Evolutionary conservation across 2,888 invertebrate species (phyloP).

Genomic region (Patella ulyssiponensis): DNA sequence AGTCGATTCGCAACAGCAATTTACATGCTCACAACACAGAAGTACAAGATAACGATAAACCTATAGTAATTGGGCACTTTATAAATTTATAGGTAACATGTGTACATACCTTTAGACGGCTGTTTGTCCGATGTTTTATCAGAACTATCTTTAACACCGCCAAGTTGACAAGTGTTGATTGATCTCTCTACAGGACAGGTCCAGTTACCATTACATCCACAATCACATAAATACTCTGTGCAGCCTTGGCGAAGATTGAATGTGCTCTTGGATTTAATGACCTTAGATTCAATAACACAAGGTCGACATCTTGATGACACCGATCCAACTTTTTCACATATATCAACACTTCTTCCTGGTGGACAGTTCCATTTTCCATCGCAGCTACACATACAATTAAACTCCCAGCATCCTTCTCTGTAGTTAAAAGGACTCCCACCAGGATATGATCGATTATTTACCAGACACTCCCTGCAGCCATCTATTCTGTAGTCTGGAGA

Average conservation of each 20-base stretch:
- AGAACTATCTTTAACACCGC: not conserved
- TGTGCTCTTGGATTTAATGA: conserved; percentile 29
- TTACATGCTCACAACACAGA: not conserved
- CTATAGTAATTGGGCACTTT: not conserved
- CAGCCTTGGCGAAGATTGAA: conserved; percentile 47
- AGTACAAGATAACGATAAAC: not conserved
- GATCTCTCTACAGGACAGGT: conserved; percentile 48
- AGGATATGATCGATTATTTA: conserved; percentile 32
- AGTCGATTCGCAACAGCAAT: not conserved
- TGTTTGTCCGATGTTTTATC: conserved; percentile 1
- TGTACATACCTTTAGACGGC: not conserved
- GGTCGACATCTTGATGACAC: conserved; percentile 34
- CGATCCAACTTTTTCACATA: conserved; percentile 32
- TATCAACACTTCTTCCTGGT: conserved; percentile 34
- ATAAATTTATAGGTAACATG: not conserved
- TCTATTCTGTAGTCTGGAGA: conserved; percentile 22
- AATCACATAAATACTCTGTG: conserved; percentile 48
- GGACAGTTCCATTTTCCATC: conserved; percentile 57
- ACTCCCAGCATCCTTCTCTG: conserved; percentile 50
- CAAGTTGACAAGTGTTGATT: conserved; percentile 41
- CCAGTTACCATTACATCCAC: conserved; percentile 55
- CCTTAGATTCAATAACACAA: conserved; percentile 39
- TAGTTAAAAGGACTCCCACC: conserved; percentile 40
- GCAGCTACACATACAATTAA: conserved; percentile 55
- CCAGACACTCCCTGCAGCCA: conserved; percentile 34